A percentile compares a stretch with the other conserved stretches of the same genome.
These are phyloP conservation scores for Smithornis capensis DNA, from an alignment of 2,113 vertebrate genomes.

Conservation along the genomic window DNA sequence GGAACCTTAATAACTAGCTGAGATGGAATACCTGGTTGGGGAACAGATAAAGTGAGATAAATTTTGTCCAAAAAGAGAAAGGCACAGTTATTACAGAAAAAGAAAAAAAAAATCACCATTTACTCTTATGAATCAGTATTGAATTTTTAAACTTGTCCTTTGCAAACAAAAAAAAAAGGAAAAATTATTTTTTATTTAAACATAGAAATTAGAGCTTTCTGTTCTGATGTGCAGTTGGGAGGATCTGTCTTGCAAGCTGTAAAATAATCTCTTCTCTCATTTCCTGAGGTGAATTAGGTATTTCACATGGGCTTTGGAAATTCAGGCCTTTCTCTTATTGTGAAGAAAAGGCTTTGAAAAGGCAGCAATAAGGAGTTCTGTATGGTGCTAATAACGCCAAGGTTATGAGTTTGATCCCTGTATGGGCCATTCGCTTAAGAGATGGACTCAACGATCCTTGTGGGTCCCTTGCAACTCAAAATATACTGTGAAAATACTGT, in stretches of 20 bases:
- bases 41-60: background rate
- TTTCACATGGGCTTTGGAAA: background rate
- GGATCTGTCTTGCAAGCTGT: background rate
- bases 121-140: background rate
- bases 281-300: background rate
- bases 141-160: background rate
- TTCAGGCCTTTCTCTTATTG: background rate
- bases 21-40: background rate
- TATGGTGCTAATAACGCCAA: too few species aligned
- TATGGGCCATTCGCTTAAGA: too few species aligned
- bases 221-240: background rate
- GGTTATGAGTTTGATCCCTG: too few species aligned
- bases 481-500: too few species aligned
- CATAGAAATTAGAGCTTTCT: background rate
- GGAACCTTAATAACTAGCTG: background rate
- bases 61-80: background rate
- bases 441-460: too few species aligned
- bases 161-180: background rate
- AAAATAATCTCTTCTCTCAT: background rate
- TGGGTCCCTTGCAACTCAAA: too few species aligned
- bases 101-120: background rate
- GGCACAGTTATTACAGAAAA: background rate
- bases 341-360: background rate
- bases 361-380: background rate
- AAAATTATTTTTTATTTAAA: background rate